Evolutionary conservation across 2,888 invertebrate genomes (phyloP).

Genomic region (Caenorhabditis doughertyi): DNA sequence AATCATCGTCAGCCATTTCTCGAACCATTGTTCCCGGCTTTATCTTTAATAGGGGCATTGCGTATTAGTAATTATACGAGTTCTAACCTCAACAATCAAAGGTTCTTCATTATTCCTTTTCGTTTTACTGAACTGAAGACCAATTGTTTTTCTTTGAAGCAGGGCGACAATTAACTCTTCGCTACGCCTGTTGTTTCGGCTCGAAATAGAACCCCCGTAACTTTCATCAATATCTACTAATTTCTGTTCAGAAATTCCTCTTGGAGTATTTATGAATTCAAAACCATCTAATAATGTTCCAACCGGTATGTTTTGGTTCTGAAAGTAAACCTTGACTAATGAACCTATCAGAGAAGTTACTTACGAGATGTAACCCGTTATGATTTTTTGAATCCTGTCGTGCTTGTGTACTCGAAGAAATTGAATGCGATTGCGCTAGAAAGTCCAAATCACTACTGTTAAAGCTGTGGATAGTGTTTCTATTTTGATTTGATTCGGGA

Average conservation of each 20-base stretch:
- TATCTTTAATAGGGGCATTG: neutral
- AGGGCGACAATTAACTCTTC: conserved; percentile 28
- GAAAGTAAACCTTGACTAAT: neutral
- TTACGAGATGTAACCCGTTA: conserved; percentile 37
- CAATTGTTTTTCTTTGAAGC: conserved; percentile 15
- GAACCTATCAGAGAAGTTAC: neutral
- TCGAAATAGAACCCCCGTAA: neutral
- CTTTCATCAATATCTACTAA: conserved; percentile 13
- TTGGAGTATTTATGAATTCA: conserved; percentile 29
- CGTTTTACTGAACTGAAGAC: conserved; percentile 22
- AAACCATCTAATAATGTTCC: conserved; percentile 42
- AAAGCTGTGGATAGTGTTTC: neutral
- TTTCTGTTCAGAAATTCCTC: neutral
- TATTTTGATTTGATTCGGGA: neutral
- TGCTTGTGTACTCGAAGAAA: neutral
- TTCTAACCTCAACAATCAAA: conserved; percentile 27
- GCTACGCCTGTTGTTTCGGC: conserved; percentile 12
- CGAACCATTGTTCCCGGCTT: conserved; percentile 43
- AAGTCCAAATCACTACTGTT: conserved; percentile 5
- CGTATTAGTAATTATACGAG: neutral
- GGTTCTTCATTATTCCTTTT: conserved; percentile 8
- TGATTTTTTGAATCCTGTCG: neutral
- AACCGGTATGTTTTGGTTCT: conserved; percentile 42
- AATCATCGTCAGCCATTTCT: conserved; percentile 51
- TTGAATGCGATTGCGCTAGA: conserved; percentile 4